Evolutionary conservation across 2,113 vertebrate genomes (phyloP), one percentile per base, ranked within the genome.

Genomic region (Ammodytes marinus): DNA sequence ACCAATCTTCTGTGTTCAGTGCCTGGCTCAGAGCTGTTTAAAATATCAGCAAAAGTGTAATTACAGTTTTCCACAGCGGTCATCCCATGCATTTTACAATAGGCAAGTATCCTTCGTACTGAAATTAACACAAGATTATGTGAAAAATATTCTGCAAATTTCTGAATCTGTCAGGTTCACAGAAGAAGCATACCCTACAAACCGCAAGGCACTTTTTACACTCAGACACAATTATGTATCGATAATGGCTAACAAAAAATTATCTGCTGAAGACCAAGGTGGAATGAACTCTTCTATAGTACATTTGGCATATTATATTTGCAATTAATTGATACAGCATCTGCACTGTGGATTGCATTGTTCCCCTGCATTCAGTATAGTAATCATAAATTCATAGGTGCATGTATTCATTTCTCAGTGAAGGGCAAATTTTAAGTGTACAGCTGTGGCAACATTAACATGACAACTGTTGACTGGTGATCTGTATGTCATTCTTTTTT

Each of bases 341-440:
- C 35, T 52, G 10, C n/a, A 52, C 50, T 11, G 5, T 63, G 49
- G 43, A 52, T 9, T 55, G 35, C 43, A 35, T 1, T 37, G 17
- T 50, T 66, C 43, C 39, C 55, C 5, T 61, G 11, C 37, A 47
- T 58, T 40, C 46, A 73, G 27, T 19, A 72, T 4, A 46, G 15
- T 8, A 37, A 59, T 63, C 61, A 53, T 58, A 19, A 14, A 0
- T 66, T 57, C 69, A 59, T 72, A 58, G 47, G 17, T 17, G 37
- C 54, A 77, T 14, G 11, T 53, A 65, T 57, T 52, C 45, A 46
- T 27, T 66, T 53, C 47, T 77, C 46, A 35, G 11, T 13, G 11
- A 11, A 53, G 59, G 69, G 49, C 47, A 74, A 80, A 61, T 69
- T 8, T 59, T 54, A 49, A 72, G 55, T 7, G 69, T 77, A n/a